Evolutionary conservation across 2,797 vertebrate species (phyloP), one percentile per base, ranked within the genome.

Genomic region (Artibeus lituratus): DNA sequence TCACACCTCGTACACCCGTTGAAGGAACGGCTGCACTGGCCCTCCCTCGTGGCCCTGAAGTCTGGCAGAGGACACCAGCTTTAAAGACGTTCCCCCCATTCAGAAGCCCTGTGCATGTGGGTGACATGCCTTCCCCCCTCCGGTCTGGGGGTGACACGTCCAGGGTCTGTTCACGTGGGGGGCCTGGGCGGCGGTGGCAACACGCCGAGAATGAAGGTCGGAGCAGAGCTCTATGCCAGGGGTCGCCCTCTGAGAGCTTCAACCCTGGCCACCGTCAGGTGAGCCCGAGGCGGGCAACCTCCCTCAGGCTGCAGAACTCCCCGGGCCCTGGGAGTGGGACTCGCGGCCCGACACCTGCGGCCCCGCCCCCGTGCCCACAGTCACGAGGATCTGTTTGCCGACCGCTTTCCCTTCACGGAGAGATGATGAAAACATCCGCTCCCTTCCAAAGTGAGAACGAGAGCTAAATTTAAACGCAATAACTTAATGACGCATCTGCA

Each of bases 381-480:
- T 57, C 88, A 37, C 0, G 18, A 29, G 74, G 82, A 42, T 10
- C 47, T 65, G 3, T n/a, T 53, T 76, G 69, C 87, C 47, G 19
- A 91, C 7, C n/a, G 67, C 72, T 19, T 44, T 55, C 47, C 78
- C 81, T 73, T 67, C 32, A 0, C 22, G 32, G 65, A n/a, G 73
- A 78, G 91, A 70, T 76, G 21, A 93, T 65, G 93, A 49, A 47
- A 89, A 78, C 26, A 29, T 32, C 73, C 91, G 19, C 14, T 76
- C 88, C 90, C 78, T 94, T 89, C 90, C 22, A 24, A 83, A 94
- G 90, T 51, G 88, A 94, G 85, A 88, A 70, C 32, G 12, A 85
- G 85, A 96, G 96, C 93, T 97, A 97, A 86, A 88, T 95, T 88
- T 95, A 96, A 95, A 97, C 9, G 73, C 87, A 78, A 57, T 82